These are phyloP conservation scores for Artibeus jamaicensis DNA, from an alignment of 2,797 vertebrate species.

Conservation along the genomic window DNA sequence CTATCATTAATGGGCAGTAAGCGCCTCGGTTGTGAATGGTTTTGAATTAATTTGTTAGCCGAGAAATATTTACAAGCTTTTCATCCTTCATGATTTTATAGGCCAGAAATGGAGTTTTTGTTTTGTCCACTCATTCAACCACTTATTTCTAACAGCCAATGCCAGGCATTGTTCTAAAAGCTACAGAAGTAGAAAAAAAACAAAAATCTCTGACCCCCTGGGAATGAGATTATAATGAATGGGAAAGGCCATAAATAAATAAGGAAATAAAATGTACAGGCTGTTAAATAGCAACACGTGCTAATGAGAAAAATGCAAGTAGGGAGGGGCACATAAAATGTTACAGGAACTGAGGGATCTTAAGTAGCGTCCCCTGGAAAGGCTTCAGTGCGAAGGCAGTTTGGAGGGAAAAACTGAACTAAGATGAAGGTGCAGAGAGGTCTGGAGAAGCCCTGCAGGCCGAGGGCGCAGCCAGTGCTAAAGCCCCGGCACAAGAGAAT, in stretches of 20 bases:
- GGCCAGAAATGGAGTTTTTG: background rate
- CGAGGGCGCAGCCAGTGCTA: background rate
- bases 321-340: background rate
- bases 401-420: background rate
- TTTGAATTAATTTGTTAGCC: conserved; percentile 7
- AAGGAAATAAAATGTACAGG: background rate
- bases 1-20: background rate
- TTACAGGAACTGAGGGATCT: background rate
- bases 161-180: background rate
- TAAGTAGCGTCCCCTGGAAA: background rate
- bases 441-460: background rate
- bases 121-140: background rate
- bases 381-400: background rate
- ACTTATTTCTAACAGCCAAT: background rate
- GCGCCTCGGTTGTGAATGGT: background rate
- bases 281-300: background rate
- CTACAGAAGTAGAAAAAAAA: background rate
- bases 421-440: background rate
- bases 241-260: background rate
- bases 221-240: background rate
- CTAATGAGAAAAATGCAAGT: background rate
- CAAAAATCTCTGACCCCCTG: background rate
- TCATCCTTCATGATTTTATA: background rate
- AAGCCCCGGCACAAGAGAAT: background rate
- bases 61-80: background rate